Evolutionary conservation across 2,888 invertebrate species (phyloP), one percentile per base, ranked within the genome.

Genomic region (Caradrina kadenii): DNA sequence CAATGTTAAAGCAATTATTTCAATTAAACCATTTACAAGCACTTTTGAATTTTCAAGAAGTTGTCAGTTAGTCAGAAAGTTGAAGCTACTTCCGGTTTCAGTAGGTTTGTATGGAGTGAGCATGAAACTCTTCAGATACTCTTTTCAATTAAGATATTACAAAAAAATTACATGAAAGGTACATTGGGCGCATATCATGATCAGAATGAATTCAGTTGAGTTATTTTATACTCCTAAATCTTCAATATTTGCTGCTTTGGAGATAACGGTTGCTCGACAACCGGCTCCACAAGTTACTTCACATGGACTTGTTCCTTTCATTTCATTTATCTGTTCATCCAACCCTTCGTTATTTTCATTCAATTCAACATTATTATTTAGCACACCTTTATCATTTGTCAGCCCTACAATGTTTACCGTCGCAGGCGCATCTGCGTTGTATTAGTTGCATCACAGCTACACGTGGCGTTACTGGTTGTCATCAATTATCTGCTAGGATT

Each of bases 381-480:
- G 49, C 39, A 48, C 35, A 39, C 7, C 55, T 49, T 42, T 55
- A 7, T 0, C 0, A 13, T 1, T 58, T 35, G 66, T n/a, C 70
- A 79, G 31, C 81, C 79, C 71, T 79, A 70, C 49, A 75, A 58
- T 83, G 78, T 83, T 84, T 83, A 76, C 77, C 64, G 66, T 66
- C 62, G 64, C 72, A 58, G 26, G 65, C 81, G 81, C 87, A 89
- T 88, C 86, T 89, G 87, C 85, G 76, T 82, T 86, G 74, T 73
- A 85, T 88, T 80, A 78, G 73, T 74, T 82, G 79, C 84, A 84
- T 87, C 79, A 82, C 54, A 64, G 69, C 74, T 71, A 73, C 86
- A 89, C 85, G 86, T 87, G 88, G 78, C 67, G 63, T 73, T 80
- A 82, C 83, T 80, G 78, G 81, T 82, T 85, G 78, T 82, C 79